These are phyloP conservation scores for Drosophila borealis DNA, from an alignment of 2,888 invertebrate species.

Conservation along the genomic window DNA sequence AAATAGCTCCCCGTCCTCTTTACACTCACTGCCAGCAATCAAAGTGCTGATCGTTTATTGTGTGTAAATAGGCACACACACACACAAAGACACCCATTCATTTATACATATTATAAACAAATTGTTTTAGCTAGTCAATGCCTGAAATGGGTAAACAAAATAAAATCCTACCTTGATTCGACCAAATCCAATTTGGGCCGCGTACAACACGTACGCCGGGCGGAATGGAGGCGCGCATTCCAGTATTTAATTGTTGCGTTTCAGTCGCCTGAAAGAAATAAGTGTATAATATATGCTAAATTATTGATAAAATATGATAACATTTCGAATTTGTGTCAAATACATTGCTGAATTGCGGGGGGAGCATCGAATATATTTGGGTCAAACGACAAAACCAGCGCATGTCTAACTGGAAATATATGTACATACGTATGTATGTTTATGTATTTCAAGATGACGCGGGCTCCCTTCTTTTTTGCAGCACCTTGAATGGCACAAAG, in stretches of 20 bases:
- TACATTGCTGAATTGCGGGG: constrained; percentile 3
- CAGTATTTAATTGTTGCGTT: constrained; percentile 37
- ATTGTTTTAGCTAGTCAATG: constrained; percentile 62
- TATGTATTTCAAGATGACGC: constrained; percentile 20
- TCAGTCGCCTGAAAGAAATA: constrained; percentile 41
- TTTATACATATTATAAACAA: constrained; percentile 52
- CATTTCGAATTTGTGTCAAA: constrained; percentile 44
- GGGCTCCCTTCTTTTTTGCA: not conserved
- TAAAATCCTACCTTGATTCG: constrained; percentile 88
- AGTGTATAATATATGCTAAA: constrained; percentile 22
- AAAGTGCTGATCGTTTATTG: constrained; percentile 48
- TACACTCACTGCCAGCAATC: constrained; percentile 58
- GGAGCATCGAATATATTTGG: constrained; percentile 36
- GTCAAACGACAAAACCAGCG: constrained; percentile 64
- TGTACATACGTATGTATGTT: constrained; percentile 11
- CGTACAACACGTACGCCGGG: constrained; percentile 91
- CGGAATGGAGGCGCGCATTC: constrained; percentile 85
- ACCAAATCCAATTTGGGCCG: constrained; percentile 94
- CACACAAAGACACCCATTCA: not conserved
- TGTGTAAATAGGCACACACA: constrained; percentile 19
- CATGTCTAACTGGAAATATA: constrained; percentile 66
- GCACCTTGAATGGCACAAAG: not conserved
- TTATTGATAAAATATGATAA: constrained; percentile 37
- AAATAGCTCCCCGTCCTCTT: constrained; percentile 69
- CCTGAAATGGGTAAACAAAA: constrained; percentile 57